phyloP scores from a whole-genome alignment of 2,888 invertebrate species.

The Ophioninae sp. region DNA sequence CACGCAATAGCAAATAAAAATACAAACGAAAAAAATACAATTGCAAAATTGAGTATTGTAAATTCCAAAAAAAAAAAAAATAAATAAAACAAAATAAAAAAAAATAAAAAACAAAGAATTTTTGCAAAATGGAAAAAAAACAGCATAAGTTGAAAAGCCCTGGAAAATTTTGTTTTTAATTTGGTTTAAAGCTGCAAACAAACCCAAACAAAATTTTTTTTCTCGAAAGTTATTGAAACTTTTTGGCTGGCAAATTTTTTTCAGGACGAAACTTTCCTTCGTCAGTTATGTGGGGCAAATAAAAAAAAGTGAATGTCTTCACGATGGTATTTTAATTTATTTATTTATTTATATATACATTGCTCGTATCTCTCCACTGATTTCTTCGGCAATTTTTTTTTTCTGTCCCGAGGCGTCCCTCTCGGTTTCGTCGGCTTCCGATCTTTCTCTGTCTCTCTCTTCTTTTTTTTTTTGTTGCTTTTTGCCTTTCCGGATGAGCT shows the following conservation, averaged over 20 bases:
- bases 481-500: slow-evolving; percentile 40
- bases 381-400: slow-evolving; percentile 64
- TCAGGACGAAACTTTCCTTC: slow-evolving; percentile 29
- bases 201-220: too few relatives aligned
- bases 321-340: slow-evolving; percentile 64
- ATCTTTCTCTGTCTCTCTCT: slow-evolving; percentile 1
- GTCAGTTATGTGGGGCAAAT: slow-evolving; percentile 21
- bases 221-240: background rate
- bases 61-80: too few relatives aligned
- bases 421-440: slow-evolving; percentile 49
- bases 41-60: too few relatives aligned
- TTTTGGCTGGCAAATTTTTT: background rate
- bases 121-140: too few relatives aligned
- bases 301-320: slow-evolving; percentile 33
- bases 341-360: slow-evolving; percentile 71
- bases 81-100: too few relatives aligned
- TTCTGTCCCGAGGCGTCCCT: slow-evolving; percentile 67
- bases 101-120: too few relatives aligned
- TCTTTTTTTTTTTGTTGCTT: background rate
- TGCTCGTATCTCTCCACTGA: slow-evolving; percentile 60
- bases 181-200: too few relatives aligned
- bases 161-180: too few relatives aligned
- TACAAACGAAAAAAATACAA: too few relatives aligned
- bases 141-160: too few relatives aligned
- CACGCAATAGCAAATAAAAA: too few relatives aligned